A percentile compares a stretch with the other conserved stretches of the same genome.
phyloP scores from a whole-genome alignment of 2,113 vertebrate species.

The Emydura subglobosa region DNA sequence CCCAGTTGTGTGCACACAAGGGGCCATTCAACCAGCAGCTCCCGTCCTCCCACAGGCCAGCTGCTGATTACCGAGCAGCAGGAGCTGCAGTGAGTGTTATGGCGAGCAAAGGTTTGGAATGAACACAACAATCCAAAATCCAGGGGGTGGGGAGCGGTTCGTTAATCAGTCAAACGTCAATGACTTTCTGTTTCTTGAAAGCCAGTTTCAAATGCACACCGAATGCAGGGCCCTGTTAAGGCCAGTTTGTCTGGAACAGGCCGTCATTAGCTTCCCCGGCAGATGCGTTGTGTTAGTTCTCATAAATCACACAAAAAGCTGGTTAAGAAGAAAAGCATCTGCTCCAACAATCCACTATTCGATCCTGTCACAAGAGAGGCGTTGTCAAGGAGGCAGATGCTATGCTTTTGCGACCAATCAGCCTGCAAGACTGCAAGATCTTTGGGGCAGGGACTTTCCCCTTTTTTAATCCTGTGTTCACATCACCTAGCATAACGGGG shows the following conservation, averaged over 20 bases:
- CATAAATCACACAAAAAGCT: conserved; percentile 67
- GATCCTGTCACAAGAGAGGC: background rate
- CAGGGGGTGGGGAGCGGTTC: background rate
- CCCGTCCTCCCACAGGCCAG: background rate
- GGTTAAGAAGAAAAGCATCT: conserved; percentile 67
- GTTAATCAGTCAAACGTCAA: background rate
- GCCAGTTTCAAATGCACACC: background rate
- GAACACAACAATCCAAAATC: background rate
- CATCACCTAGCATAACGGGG: background rate
- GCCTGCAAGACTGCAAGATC: background rate
- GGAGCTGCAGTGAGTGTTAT: background rate
- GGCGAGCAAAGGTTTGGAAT: too few relatives aligned
- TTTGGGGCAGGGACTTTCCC: background rate
- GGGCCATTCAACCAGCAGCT: background rate
- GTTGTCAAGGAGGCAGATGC: conserved; percentile 47
- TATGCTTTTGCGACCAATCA: background rate
- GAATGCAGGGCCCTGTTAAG: background rate
- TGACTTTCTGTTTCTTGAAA: rapidly evolving
- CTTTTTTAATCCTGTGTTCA: background rate
- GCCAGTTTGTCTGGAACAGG: background rate
- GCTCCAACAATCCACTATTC: background rate
- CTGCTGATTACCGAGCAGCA: background rate
- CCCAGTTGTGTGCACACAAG: background rate
- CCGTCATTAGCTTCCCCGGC: conserved; percentile 10
- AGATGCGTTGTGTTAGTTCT: conserved; percentile 68